Percentiles rank a stretch among this genome's conserved stretches.
Conservation (phyloP, 2,888 invertebrate genomes). For the Lottia gigantea region DNA sequence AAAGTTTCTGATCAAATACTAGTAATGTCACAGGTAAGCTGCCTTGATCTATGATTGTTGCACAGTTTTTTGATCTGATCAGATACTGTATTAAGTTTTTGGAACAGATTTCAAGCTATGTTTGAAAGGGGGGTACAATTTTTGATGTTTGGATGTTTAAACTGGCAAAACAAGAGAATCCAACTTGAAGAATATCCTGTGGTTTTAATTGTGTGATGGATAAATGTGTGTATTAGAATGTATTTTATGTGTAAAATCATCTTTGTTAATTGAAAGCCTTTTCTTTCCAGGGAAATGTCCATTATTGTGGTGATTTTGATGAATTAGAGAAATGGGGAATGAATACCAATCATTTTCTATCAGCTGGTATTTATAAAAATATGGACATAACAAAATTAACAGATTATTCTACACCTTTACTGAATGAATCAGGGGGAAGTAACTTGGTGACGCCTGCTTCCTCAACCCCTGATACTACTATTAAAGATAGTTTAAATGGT, state of each 20-base stretch:
- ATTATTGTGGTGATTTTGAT: conserved; percentile 35
- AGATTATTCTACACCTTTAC: conserved; percentile 30
- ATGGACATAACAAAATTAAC: conserved; percentile 28
- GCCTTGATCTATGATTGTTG: no score
- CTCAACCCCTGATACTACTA: conserved; percentile 28
- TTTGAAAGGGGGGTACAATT: no score
- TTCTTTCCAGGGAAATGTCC: conserved; percentile 35
- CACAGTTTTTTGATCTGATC: no score
- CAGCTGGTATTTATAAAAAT: conserved; percentile 33
- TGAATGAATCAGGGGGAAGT: conserved; percentile 31
- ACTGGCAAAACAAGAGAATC: no score
- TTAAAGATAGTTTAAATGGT: conserved; percentile 36
- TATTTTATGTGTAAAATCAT: no score
- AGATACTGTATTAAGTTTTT: no score
- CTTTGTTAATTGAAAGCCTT: not conserved
- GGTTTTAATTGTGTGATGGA: no score
- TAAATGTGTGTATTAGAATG: no score
- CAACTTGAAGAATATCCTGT: no score
- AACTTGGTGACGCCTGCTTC: conserved; percentile 24
- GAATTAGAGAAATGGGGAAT: conserved; percentile 39
- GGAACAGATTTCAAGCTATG: no score
- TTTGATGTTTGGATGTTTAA: no score
- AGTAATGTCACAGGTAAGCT: conserved; percentile 42
- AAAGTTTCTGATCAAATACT: conserved; percentile 41
- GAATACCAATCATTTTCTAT: conserved; percentile 36